These are phyloP conservation scores for Diadromus collaris DNA, from an alignment of 2,888 invertebrate species.

Conservation along the genomic window DNA sequence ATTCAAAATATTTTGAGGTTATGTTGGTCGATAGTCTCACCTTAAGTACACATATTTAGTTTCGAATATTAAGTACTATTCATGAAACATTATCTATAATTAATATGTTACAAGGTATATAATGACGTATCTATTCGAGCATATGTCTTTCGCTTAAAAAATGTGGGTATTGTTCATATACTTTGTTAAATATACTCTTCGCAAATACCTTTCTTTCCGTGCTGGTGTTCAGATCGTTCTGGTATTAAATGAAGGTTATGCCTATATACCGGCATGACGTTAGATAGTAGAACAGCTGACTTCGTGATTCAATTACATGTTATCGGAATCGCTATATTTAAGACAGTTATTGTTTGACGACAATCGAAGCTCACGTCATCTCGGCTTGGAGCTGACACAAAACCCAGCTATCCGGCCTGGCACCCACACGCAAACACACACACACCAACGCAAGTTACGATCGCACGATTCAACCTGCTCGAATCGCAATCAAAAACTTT, in stretches of 20 bases:
- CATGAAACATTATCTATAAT: too few species aligned
- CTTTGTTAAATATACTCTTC: neutral
- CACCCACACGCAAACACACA: neutral
- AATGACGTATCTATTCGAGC: too few species aligned
- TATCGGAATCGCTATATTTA: constrained; percentile 43
- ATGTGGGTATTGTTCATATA: too few species aligned
- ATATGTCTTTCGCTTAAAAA: too few species aligned
- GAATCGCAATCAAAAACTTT: constrained; percentile 76
- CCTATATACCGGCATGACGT: neutral
- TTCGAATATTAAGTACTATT: too few species aligned
- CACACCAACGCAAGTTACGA: neutral
- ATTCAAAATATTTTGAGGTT: too few species aligned
- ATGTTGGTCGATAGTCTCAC: too few species aligned
- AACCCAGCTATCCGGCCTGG: neutral
- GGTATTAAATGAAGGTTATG: neutral
- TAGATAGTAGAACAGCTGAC: neutral
- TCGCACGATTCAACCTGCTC: constrained; percentile 46
- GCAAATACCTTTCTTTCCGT: neutral
- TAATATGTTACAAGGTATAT: too few species aligned
- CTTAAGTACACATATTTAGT: too few species aligned
- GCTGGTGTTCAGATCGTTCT: neutral
- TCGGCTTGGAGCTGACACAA: neutral
- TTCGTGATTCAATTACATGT: constrained; percentile 35
- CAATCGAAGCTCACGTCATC: constrained; percentile 18
- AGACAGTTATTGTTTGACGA: constrained; percentile 32